These are phyloP conservation scores for Chrysemys picta DNA, from an alignment of 2,113 vertebrate species.

Conservation along the genomic window DNA sequence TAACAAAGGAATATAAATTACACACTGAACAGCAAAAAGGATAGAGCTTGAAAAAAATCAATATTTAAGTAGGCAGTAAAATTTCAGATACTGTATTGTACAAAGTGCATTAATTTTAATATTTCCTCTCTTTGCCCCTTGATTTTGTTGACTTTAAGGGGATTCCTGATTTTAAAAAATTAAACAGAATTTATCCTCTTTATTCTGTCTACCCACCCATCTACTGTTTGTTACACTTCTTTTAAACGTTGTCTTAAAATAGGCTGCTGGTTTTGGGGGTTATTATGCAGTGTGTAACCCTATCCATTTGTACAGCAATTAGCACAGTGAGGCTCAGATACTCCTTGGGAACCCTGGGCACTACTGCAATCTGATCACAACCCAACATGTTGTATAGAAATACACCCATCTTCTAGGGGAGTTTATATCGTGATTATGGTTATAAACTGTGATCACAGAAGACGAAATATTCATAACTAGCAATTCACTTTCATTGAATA, in stretches of 20 bases:
- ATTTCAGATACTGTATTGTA: neutral
- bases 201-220: neutral
- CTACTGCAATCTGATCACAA: neutral
- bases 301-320: neutral
- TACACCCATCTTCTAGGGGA: neutral
- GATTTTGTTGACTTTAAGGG: neutral
- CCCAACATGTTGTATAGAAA: neutral
- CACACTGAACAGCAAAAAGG: constrained; percentile 16
- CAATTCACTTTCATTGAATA: neutral
- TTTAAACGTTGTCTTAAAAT: neutral
- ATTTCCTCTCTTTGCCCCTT: neutral
- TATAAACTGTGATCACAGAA: neutral
- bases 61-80: constrained; percentile 41
- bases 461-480: neutral
- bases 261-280: neutral
- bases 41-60: constrained; percentile 36
- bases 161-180: neutral
- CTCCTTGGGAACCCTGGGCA: neutral
- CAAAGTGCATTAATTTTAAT: neutral
- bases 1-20: constrained; percentile 42
- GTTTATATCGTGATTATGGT: neutral
- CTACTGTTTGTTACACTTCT: neutral
- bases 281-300: neutral
- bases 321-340: neutral
- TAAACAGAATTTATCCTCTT: neutral